phyloP scores from a whole-genome alignment of 2,113 vertebrate species.

The Phoxinus phoxinus region DNA sequence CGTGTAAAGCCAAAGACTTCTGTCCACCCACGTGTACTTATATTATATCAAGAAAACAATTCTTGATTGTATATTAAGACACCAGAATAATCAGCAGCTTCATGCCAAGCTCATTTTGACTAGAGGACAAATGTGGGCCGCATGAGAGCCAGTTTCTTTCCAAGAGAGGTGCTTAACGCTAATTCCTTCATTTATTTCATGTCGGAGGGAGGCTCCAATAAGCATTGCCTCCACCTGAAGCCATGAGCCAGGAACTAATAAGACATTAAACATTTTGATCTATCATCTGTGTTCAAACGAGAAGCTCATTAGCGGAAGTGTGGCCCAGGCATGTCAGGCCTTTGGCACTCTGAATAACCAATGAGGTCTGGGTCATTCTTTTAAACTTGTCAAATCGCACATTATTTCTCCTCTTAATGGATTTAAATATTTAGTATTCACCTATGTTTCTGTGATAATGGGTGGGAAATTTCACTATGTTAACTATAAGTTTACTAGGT shows the following conservation, averaged over 20 bases:
- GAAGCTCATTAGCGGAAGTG: slow-evolving; percentile 62
- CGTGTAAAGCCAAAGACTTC: slow-evolving; percentile 1
- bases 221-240: slow-evolving; percentile 69
- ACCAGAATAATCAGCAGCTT: slow-evolving; percentile 16
- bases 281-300: slow-evolving; percentile 64
- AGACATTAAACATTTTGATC: slow-evolving; percentile 71
- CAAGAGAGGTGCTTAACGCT: slow-evolving; percentile 66
- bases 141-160: slow-evolving; percentile 40
- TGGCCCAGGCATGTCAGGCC: slow-evolving; percentile 45
- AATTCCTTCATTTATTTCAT: slow-evolving; percentile 72
- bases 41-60: slow-evolving; percentile 36
- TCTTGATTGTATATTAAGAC: slow-evolving; percentile 14
- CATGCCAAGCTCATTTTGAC: slow-evolving; percentile 58
- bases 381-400: slow-evolving; percentile 48
- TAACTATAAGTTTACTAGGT: slow-evolving; percentile 13
- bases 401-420: slow-evolving; percentile 43
- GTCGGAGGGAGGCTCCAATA: slow-evolving; percentile 57
- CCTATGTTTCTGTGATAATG: slow-evolving; percentile 32
- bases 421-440: slow-evolving; percentile 41
- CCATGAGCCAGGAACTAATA: slow-evolving; percentile 61
- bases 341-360: slow-evolving; percentile 47
- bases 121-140: slow-evolving; percentile 55
- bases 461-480: slow-evolving; percentile 30
- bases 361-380: slow-evolving; percentile 31
- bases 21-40: slow-evolving; percentile 25